A percentile compares a stretch with the other conserved stretches of the same genome.
Conservation (phyloP, 2,888 invertebrate species). For the Nipponacmea schrenckii region DNA sequence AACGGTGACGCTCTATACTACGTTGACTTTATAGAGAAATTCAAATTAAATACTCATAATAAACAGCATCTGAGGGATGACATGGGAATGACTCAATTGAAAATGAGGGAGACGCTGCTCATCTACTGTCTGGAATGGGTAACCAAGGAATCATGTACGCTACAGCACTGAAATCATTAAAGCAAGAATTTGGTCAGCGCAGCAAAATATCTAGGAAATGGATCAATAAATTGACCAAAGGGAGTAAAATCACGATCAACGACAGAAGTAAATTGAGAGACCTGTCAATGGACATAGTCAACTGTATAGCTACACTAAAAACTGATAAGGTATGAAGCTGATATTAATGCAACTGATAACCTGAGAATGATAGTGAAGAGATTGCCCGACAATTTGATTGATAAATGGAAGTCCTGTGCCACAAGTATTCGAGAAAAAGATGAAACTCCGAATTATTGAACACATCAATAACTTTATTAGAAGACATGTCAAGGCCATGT, state of each 20-base stretch:
- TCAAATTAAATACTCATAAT: slow-evolving; percentile 13
- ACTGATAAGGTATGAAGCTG: too few species aligned
- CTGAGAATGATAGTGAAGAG: too few species aligned
- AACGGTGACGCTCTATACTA: slow-evolving; percentile 9
- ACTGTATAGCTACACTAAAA: slow-evolving; percentile 12
- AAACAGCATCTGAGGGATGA: slow-evolving; percentile 16
- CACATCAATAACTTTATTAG: slow-evolving; percentile 13
- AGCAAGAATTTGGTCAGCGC: too few species aligned
- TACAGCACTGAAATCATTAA: too few species aligned
- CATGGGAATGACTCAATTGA: slow-evolving; percentile 12
- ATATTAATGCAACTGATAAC: too few species aligned
- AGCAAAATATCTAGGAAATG: too few species aligned
- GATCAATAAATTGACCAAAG: too few species aligned
- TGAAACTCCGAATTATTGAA: not conserved
- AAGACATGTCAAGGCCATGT: slow-evolving; percentile 14
- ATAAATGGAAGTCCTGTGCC: too few species aligned
- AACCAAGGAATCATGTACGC: too few species aligned
- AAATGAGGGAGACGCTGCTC: slow-evolving; percentile 7
- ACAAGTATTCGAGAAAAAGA: slow-evolving; percentile 13
- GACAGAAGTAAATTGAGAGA: slow-evolving; percentile 10
- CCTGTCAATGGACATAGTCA: slow-evolving; percentile 12
- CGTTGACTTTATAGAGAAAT: slow-evolving; percentile 14
- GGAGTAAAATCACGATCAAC: not conserved
- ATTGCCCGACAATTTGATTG: too few species aligned
- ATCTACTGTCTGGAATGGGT: too few species aligned